Base-by-base conservation (phyloP, 2,113 vertebrate species). In the Tragelaphus buxtoni region DNA sequence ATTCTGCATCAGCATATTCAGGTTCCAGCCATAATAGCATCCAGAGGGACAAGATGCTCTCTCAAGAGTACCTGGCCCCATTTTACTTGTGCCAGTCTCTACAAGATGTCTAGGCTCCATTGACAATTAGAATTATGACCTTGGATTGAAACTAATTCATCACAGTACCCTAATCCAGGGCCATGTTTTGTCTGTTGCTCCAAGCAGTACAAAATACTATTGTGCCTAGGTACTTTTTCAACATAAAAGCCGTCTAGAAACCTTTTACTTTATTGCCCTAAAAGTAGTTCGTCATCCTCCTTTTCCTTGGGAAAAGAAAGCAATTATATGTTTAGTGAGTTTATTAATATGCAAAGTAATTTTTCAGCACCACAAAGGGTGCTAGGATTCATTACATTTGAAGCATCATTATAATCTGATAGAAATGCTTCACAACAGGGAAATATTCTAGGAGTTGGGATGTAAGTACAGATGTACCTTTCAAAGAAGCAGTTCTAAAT, bases 271-370 rank as follows among this genome's bases (percentile, higher is more conserved):
- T 61, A 89, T 87, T 96, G 20, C 58, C 30, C 77, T 82, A 51
- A 88, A 95, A 92, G 20, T 79, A 35, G 55, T 91, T 85, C 76
- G 82, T 90, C 61, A 84, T 53, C 35, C 17, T 22, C 88, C 58
- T 96, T 94, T 90, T 93, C 83, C 86, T n/a, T 77, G 12, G 24
- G 14, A 88, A 85, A 30, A 95, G 88, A 94, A 96, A 74, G 56
- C 28, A 96, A 94, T 97, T 92, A 74, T 91, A 92, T 96, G 81
- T 85, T 85, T 97, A 82, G 60, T 16, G 63, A 93, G 9, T 49
- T 94, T 88, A 96, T 96, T 94, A 94, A 86, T 81, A 97, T 94
- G 53, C 80, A 89, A 85, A 86, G 53, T 49, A 86, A 89, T 93
- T 72, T 95, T 90, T 95, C 79, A 90, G 51, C 24, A 90, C 5